These are phyloP conservation scores for Hippoglossus hippoglossus DNA, from an alignment of 2,797 vertebrate genomes.

Conservation along the genomic window DNA sequence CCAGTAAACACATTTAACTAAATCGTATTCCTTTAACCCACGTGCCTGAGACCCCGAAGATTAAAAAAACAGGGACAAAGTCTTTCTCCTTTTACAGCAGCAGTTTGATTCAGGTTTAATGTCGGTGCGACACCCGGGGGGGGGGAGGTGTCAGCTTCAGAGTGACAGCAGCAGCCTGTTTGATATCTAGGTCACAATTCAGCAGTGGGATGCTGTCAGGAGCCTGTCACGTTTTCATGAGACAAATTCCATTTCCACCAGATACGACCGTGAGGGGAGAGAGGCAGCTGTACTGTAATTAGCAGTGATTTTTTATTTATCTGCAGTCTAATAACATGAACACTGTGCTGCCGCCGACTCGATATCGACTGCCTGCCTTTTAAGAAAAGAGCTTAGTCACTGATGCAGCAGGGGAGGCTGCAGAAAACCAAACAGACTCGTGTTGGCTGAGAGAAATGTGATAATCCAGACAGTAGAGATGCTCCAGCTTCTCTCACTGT, in stretches of 20 bases:
- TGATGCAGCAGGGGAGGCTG: conserved; percentile 54
- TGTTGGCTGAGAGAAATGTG: conserved; percentile 22
- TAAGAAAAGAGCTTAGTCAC: conserved; percentile 66
- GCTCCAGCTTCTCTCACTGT: not conserved
- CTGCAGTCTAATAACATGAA: not conserved
- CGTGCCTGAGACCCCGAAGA: not conserved
- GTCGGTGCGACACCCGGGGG: not conserved
- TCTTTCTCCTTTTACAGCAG: not conserved
- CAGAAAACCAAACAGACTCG: conserved; percentile 31
- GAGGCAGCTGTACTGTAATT: not conserved
- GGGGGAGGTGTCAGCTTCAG: conserved; percentile 19
- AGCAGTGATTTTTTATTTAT: conserved; percentile 10
- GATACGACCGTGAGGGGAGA: conserved; percentile 5
- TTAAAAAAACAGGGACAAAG: too few species aligned
- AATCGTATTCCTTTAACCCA: too few species aligned
- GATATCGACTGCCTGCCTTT: conserved; percentile 17
- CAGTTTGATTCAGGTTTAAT: conserved; percentile 26
- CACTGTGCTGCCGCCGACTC: not conserved
- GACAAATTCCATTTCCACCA: conserved; percentile 12
- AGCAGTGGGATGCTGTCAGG: conserved; percentile 45
- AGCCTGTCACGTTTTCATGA: conserved; percentile 34
- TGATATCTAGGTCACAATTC: conserved; percentile 72
- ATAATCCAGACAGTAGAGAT: not conserved
- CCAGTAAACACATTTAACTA: too few species aligned
- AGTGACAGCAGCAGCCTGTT: conserved; percentile 73